Base-by-base conservation (phyloP, 2,113 vertebrate species). In the Indicator maculatus region DNA sequence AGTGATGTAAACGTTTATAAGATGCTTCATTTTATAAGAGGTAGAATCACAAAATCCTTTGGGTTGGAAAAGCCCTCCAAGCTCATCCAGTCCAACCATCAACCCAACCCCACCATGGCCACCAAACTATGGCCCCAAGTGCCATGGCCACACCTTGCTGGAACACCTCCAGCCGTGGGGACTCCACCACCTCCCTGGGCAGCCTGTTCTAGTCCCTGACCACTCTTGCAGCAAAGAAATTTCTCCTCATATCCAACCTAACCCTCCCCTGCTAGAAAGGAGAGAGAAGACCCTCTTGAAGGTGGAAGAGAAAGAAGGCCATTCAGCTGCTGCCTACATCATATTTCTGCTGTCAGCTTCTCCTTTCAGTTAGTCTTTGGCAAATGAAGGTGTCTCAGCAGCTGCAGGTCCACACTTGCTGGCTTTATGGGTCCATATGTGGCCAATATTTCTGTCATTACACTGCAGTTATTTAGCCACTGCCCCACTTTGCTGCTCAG, bases 381-480 rank as follows among this genome's bases (percentile, higher is more conserved):
- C 38, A 81, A 52, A 36, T 1, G 0, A 21, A 79, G 45, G 58
- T 24, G 50, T 11, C 75, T 75, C 45, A n/a, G 13, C 33, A 4
- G 16, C 55, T 59, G 38, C 15, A 73, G 36, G 19, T 64, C 20
- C 16, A 12, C 0, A 1, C n/a, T 59, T 24, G 47, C 53, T 59
- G 1, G 2, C 58, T 27, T 21, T 7, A 12, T 39, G 61, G 39
- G 23, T 1, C 24, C 50, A 33, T 0, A 8, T 10, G 31, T 15
- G 47, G 83, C 69, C 9, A 18, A 4, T 15, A 17, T 21, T 55
- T n/a, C 50, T 41, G n/a, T 28, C 1, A 0, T 64, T 66, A 38
- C 15, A 1, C n/a, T 30, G 44, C 3, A 17, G 38, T 73, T 86
- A 86, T 88, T 88, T 13, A 85, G 38, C n/a, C 20, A 1, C 7